phyloP scores from a whole-genome alignment of 2,797 vertebrate genomes.

The Danio jaintianensis region DNA sequence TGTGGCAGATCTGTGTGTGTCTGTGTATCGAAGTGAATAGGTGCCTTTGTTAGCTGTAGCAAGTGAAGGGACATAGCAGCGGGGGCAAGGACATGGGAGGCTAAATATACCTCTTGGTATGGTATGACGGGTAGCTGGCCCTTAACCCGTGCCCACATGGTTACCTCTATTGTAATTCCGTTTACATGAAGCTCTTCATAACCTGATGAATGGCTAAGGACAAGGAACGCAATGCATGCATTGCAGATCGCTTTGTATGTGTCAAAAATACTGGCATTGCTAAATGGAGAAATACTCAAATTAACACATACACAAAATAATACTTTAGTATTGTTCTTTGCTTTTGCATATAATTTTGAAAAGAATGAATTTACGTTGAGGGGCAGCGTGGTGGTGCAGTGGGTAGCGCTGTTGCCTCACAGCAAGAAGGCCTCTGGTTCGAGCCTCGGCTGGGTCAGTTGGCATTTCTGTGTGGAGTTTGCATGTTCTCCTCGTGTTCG shows the following conservation, averaged over 20 bases:
- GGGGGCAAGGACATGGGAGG: constrained; percentile 42
- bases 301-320: background rate
- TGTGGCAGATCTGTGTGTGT: constrained; percentile 21
- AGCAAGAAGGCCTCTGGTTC: too few species aligned
- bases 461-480: too few species aligned
- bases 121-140: constrained; percentile 17
- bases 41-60: constrained; percentile 37
- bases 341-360: background rate
- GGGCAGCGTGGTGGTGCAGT: too few species aligned
- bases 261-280: background rate
- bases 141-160: constrained; percentile 40
- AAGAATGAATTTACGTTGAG: background rate
- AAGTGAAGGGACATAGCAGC: constrained; percentile 32
- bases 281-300: background rate
- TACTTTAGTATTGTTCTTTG: background rate
- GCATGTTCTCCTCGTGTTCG: too few species aligned
- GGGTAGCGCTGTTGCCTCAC: too few species aligned
- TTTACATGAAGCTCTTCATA: constrained; percentile 14
- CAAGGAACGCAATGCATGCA: background rate
- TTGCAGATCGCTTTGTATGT: background rate
- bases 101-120: constrained; percentile 54
- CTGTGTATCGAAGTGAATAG: constrained; percentile 29
- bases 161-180: constrained; percentile 22
- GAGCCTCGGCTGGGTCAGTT: too few species aligned
- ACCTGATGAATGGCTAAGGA: constrained; percentile 16